These are phyloP conservation scores for Drosophila nebulosa DNA, from an alignment of 1,140 invertebrate genomes.

Conservation along the genomic window DNA sequence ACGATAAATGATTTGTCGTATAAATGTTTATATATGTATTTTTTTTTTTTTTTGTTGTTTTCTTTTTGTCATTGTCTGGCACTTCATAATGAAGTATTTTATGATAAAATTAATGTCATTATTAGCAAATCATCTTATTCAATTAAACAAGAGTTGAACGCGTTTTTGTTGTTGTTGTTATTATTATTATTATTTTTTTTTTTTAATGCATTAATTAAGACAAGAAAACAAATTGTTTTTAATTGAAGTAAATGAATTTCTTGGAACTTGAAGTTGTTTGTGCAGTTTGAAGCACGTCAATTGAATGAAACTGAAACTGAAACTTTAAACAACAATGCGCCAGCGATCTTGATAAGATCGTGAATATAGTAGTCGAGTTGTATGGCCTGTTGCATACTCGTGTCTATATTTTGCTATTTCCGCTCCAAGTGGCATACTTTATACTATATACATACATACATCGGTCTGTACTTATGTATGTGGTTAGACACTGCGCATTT, in stretches of 20 bases:
- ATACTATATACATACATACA: neutral
- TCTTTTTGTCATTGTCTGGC: neutral
- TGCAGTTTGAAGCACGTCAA: constrained; percentile 27
- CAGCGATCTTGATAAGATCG: neutral
- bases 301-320: neutral
- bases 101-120: constrained; percentile 11
- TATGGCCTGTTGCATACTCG: neutral
- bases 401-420: constrained; percentile 52
- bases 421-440: constrained; percentile 60
- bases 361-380: neutral
- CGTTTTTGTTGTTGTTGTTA: constrained; percentile 20
- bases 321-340: constrained; percentile 6
- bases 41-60: neutral
- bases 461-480: neutral
- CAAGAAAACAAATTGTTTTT: constrained; percentile 30
- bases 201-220: constrained; percentile 56
- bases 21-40: neutral
- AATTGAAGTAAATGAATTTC: constrained; percentile 61
- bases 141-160: constrained; percentile 6
- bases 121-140: neutral
- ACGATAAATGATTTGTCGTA: neutral
- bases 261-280: constrained; percentile 56
- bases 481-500: constrained; percentile 25
- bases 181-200: neutral
- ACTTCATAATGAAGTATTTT: neutral